Base-by-base conservation (phyloP, 2,797 vertebrate species). In the Pristis pectinata region DNA sequence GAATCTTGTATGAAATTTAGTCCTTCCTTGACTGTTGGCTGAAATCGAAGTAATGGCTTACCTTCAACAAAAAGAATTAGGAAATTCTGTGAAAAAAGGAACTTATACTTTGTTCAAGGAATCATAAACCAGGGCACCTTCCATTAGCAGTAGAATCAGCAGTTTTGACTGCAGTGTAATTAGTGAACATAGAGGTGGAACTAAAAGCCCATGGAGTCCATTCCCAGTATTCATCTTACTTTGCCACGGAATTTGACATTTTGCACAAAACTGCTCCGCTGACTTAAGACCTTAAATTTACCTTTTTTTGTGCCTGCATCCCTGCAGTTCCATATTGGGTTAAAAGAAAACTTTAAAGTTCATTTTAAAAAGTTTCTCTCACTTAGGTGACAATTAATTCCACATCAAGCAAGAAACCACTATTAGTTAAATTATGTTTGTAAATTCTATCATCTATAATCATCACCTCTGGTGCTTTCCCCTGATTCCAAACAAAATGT, bases 381-480 rank as follows among this genome's bases (percentile, higher is more conserved):
- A 61, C 61, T 34, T n/a, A 64, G 34, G 30, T 22, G 56, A 34
- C 85, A 61, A 89, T n/a, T 34, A 19, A 61, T 87, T 87, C 85
- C 27, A 87, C n/a, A 53, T 61, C 56, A n/a, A 61, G 34, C n/a
- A 53, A 87, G 53, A 87, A 89, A 59, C 85, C 15, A 59, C 56
- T 89, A 15, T 89, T 59, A 37, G 34, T n/a, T 89, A 61, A 89
- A 22, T 87, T 85, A 61, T 89, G 56, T 89, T 59, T 89, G 56
- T 6, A 37, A n/a, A 89, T 59, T 89, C 34, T 89, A n/a, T 30
- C 27, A 27, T 64, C n/a, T 85, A 34, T 30, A 56, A 85, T 53
- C 27, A 56, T 34, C 30, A 56, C 56, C 82, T 56, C 11, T 85
- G 27, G 0, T 27, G 27, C 53, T 85, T 56, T 64, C 19, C 53